Percentiles rank a stretch among this genome's conserved stretches.
phyloP scores from a whole-genome alignment of 2,797 vertebrate species.

The Phyllotis vaccarum region DNA sequence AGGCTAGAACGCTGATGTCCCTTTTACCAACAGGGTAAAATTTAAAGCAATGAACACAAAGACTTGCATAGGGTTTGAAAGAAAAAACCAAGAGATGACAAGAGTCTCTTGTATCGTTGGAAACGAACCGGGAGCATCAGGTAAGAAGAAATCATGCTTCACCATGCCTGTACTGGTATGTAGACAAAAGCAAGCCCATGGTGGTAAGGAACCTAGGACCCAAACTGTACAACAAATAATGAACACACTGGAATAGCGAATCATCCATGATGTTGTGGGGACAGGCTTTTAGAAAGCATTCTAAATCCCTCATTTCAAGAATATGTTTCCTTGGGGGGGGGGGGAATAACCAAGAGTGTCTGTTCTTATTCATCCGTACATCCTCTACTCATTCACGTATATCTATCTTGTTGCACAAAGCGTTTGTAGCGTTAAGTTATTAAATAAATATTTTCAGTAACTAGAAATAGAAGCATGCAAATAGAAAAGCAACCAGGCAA shows the following conservation, averaged over 20 bases:
- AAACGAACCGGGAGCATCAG: background rate
- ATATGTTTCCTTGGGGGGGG: background rate
- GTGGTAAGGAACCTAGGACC: background rate
- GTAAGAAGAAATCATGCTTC: background rate
- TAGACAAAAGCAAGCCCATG: background rate
- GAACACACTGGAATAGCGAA: background rate
- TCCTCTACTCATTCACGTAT: background rate
- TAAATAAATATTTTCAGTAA: background rate
- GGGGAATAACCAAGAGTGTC: no score
- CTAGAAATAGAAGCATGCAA: slow-evolving; percentile 15
- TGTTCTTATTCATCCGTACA: background rate
- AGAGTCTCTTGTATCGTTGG: background rate
- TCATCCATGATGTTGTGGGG: background rate
- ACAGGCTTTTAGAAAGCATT: background rate
- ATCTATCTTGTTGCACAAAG: background rate
- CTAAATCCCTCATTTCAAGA: background rate
- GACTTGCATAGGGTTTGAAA: background rate
- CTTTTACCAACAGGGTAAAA: background rate
- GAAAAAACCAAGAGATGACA: background rate
- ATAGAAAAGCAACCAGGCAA: background rate
- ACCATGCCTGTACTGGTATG: background rate
- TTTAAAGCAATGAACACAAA: slow-evolving; percentile 30
- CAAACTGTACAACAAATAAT: background rate
- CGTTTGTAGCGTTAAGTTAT: background rate
- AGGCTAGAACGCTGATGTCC: background rate